Percentiles rank a stretch among this genome's conserved stretches.
Evolutionary conservation across 2,113 vertebrate species (phyloP).

Genomic region (Syrmaticus mikado): DNA sequence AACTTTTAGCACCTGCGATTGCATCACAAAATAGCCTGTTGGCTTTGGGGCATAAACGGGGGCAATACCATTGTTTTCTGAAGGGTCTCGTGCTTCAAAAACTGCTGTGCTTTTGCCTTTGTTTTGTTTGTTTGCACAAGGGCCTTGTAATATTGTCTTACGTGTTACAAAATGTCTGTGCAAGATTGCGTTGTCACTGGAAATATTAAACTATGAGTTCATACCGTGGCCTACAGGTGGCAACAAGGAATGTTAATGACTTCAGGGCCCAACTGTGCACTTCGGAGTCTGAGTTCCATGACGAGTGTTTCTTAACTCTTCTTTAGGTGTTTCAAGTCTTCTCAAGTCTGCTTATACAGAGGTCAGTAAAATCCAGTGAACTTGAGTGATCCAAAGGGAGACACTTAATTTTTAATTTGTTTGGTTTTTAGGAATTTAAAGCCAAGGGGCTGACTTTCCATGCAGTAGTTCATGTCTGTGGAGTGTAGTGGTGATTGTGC

Average conservation of each 20-base stretch:
- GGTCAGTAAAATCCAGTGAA: not conserved
- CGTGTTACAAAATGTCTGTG: not conserved
- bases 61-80: not conserved
- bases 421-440: not conserved
- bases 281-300: not conserved
- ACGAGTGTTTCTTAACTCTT: not conserved
- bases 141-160: not conserved
- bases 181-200: rapidly evolving
- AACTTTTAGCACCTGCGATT: not conserved
- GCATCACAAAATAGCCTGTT: not conserved
- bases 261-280: rapidly evolving
- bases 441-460: not conserved
- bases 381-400: not conserved
- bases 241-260: not conserved
- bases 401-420: not conserved
- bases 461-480: not conserved
- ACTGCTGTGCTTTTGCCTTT: not conserved
- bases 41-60: not conserved
- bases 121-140: too few relatives aligned
- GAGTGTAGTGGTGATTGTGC: not conserved
- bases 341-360: not conserved
- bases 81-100: not conserved
- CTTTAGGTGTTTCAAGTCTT: not conserved
- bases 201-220: not conserved
- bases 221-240: not conserved